Evolutionary conservation across 2,888 invertebrate species (phyloP).

Genomic region (Hydrotaea cyrtoneurina): DNA sequence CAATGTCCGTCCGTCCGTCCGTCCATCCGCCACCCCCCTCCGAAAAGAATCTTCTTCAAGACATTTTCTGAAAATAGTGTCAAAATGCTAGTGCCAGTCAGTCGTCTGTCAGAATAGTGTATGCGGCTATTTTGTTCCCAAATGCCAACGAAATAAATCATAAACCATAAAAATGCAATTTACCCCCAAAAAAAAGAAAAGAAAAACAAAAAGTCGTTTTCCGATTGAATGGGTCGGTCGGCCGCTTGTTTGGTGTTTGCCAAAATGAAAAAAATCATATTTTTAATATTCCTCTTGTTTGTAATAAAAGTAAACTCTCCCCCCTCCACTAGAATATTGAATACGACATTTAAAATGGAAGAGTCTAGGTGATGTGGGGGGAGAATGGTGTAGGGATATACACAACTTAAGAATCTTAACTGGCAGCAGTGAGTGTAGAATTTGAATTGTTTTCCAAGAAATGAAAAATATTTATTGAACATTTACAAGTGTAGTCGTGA

Average conservation of each 20-base stretch:
- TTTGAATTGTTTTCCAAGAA: no score
- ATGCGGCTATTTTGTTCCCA: not conserved
- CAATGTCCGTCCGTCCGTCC: no score
- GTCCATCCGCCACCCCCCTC: no score
- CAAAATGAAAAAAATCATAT: not conserved
- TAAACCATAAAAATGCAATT: constrained; percentile 42
- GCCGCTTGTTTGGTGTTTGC: not conserved
- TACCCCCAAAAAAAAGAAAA: not conserved
- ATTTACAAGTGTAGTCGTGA: no score
- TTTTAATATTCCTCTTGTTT: not conserved
- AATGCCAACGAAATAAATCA: constrained; percentile 15
- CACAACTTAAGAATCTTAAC: not conserved
- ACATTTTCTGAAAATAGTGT: not conserved
- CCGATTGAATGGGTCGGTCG: not conserved
- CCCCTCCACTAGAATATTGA: not conserved
- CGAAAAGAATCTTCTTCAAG: no score
- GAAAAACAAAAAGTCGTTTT: constrained; percentile 9
- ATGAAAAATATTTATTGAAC: no score
- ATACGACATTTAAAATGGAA: not conserved
- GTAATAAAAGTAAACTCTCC: not conserved
- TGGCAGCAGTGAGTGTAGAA: no score
- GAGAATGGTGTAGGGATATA: not conserved
- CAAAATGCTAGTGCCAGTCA: not conserved
- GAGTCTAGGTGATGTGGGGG: not conserved
- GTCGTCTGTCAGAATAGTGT: not conserved